These are phyloP conservation scores for Hucho hucho DNA, from an alignment of 2,113 vertebrate genomes.

Conservation along the genomic window DNA sequence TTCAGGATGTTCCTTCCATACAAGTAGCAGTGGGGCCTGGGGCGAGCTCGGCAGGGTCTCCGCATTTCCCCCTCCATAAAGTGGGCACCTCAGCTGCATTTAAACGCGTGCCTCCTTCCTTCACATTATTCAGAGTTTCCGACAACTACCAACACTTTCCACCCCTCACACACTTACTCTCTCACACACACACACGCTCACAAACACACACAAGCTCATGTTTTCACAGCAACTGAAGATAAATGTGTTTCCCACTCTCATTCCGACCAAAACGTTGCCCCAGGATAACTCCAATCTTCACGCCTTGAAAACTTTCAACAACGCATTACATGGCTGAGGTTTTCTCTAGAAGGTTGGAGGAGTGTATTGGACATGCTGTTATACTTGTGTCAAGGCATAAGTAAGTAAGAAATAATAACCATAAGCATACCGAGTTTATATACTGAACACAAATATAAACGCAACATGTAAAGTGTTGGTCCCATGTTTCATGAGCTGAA, in stretches of 20 bases:
- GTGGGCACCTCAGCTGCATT: constrained; percentile 24
- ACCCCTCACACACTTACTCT: not conserved
- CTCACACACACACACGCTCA: not conserved
- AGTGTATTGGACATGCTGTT: not conserved
- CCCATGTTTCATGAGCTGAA: no score
- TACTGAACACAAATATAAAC: no score
- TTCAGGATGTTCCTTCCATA: not conserved
- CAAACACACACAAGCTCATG: not conserved
- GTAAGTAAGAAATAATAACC: no score
- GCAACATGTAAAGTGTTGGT: no score
- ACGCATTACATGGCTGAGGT: not conserved
- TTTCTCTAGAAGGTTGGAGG: not conserved
- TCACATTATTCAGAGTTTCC: constrained; percentile 54
- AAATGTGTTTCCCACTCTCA: constrained; percentile 31
- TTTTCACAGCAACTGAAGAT: constrained; percentile 22
- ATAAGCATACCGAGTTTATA: no score
- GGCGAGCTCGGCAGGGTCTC: constrained; percentile 43
- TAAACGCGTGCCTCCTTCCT: constrained; percentile 12
- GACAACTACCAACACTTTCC: constrained; percentile 8
- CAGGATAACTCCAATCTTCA: not conserved
- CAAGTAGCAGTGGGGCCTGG: not conserved
- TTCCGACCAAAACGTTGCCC: constrained; percentile 10
- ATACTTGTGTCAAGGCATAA: not conserved
- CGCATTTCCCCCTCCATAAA: constrained; percentile 37
- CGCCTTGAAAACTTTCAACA: not conserved